These are phyloP conservation scores for Osmerus mordax DNA, from an alignment of 2,113 vertebrate species.

Conservation along the genomic window DNA sequence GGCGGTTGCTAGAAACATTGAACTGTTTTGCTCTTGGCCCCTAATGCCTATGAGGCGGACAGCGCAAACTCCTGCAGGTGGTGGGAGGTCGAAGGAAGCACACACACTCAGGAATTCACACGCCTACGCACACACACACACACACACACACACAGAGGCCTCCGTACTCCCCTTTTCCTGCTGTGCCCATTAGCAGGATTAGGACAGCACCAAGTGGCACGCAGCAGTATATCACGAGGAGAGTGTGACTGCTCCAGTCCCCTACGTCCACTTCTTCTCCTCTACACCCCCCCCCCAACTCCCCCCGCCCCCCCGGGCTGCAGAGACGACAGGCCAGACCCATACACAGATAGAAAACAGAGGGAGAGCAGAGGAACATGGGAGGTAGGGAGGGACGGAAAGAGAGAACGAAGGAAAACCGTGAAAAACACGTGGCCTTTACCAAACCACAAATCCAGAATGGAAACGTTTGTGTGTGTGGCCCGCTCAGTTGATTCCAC, in stretches of 20 bases:
- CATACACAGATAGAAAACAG: neutral
- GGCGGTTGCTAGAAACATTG: neutral
- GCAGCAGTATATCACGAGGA: constrained; percentile 28
- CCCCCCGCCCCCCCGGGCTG: neutral
- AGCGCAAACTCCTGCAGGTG: constrained; percentile 25
- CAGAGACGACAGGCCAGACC: neutral
- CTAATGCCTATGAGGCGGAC: neutral
- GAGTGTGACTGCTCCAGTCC: constrained; percentile 8
- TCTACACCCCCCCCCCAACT: neutral
- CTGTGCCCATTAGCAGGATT: constrained; percentile 11
- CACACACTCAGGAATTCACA: neutral
- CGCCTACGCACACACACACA: neutral
- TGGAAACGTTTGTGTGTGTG: no score
- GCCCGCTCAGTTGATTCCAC: no score
- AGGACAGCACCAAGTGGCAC: neutral
- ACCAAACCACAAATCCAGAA: no score
- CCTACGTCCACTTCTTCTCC: neutral
- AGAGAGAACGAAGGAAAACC: no score
- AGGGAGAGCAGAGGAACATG: neutral
- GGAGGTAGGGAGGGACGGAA: neutral
- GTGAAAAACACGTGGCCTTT: no score
- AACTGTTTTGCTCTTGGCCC: constrained; percentile 20
- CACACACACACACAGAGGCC: neutral
- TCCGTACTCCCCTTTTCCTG: neutral
- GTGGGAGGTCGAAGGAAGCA: constrained; percentile 1